A percentile compares a stretch with the other conserved stretches of the same genome.
These are phyloP conservation scores for Empidonax alnorum DNA, from an alignment of 2,113 vertebrate genomes.

Conservation along the genomic window DNA sequence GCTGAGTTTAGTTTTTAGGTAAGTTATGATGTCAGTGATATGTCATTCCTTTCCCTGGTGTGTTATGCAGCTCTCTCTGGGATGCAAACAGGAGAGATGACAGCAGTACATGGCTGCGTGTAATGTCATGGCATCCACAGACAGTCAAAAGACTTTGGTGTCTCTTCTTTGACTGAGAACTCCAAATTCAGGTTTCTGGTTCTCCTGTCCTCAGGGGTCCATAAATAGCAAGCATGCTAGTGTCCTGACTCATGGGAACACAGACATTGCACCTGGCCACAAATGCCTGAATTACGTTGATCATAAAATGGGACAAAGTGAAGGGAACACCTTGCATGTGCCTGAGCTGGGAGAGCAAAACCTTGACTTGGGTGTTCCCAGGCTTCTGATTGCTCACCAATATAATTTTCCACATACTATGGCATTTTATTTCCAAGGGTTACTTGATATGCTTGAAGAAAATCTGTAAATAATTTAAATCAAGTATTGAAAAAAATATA, in stretches of 20 bases:
- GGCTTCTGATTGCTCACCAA: neutral
- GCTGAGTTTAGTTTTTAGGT: neutral
- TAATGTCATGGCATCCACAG: neutral
- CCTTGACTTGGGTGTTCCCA: neutral
- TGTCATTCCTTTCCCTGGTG: neutral
- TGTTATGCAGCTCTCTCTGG: neutral
- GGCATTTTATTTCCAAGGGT: neutral
- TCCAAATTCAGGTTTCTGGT: neutral
- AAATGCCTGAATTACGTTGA: rapidly evolving
- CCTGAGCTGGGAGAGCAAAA: neutral
- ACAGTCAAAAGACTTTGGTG: neutral
- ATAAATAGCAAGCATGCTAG: neutral
- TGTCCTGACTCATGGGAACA: neutral
- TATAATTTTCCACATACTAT: neutral
- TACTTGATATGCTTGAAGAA: neutral
- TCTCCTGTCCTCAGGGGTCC: neutral
- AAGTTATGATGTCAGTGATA: neutral
- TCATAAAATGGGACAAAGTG: neutral
- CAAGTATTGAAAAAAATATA: neutral
- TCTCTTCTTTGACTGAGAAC: neutral
- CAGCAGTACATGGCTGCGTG: rapidly evolving
- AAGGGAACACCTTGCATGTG: rapidly evolving
- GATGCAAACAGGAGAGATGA: neutral
- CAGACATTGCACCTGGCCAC: neutral
- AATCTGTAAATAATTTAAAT: neutral